Evolutionary conservation across 2,797 vertebrate species (phyloP).

Genomic region (Gymnothorax reevesii): DNA sequence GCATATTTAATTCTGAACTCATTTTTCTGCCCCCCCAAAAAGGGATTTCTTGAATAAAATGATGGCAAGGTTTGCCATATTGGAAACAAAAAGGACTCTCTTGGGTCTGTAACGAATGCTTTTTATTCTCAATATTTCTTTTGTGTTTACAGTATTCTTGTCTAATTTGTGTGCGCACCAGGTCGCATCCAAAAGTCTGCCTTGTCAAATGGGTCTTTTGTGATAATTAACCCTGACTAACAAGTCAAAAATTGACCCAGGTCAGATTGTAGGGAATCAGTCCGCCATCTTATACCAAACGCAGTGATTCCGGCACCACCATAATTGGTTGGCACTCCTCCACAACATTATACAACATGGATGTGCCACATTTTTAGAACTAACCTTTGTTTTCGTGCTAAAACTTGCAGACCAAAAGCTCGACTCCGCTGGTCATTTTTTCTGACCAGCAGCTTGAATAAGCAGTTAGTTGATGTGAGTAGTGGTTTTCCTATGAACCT

Average conservation of each 20-base stretch:
- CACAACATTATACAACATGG: not conserved
- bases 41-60: not conserved
- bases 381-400: not conserved
- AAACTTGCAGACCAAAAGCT: not conserved
- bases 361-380: not conserved
- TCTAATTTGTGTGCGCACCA: not conserved
- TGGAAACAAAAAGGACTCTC: not conserved
- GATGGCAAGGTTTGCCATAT: not conserved
- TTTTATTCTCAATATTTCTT: not conserved
- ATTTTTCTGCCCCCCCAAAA: not conserved
- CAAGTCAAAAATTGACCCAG: not conserved
- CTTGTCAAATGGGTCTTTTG: not conserved
- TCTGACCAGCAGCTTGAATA: not conserved
- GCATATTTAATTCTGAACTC: not conserved
- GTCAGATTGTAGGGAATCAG: not conserved
- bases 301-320: not conserved
- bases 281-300: not conserved
- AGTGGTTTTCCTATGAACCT: not conserved
- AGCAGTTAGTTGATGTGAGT: not conserved
- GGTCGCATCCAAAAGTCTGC: not conserved
- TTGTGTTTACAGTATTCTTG: not conserved
- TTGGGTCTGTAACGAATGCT: not conserved
- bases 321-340: not conserved
- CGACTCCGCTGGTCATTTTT: not conserved
- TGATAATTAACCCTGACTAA: not conserved